phyloP scores from a whole-genome alignment of 2,888 invertebrate genomes.

The Hypercompe scribonia region DNA sequence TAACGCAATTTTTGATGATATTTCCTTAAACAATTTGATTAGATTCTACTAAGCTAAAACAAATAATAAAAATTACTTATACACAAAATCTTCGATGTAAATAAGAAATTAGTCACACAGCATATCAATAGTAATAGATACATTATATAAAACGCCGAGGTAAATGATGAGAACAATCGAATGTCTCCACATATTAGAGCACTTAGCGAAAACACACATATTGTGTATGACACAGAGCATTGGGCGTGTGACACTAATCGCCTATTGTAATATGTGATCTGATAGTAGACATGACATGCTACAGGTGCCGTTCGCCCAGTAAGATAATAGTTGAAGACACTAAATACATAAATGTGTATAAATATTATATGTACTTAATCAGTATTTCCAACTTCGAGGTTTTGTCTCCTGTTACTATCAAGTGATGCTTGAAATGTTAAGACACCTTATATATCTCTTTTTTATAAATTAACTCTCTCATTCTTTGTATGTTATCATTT shows the following conservation, averaged over 20 bases:
- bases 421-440: not conserved
- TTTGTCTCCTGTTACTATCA: not conserved
- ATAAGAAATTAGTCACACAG: not conserved
- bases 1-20: too few relatives aligned
- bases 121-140: not conserved
- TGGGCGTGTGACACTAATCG: conserved; percentile 43
- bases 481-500: too few relatives aligned
- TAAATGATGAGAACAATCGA: conserved; percentile 38
- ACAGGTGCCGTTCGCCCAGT: conserved; percentile 68
- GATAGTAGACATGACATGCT: conserved; percentile 60
- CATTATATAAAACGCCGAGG: not conserved
- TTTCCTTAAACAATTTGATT: too few relatives aligned
- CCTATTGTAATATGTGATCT: conserved; percentile 34
- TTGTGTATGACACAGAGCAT: conserved; percentile 20
- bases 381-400: not conserved
- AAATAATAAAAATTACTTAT: not conserved
- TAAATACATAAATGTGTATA: conserved; percentile 10
- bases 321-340: conserved; percentile 59
- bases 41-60: too few relatives aligned
- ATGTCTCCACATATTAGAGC: conserved; percentile 52
- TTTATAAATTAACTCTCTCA: too few relatives aligned
- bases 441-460: too few relatives aligned
- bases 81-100: not conserved
- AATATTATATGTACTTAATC: conserved; percentile 1
- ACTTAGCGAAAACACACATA: conserved; percentile 13